phyloP scores from a whole-genome alignment of 1,140 invertebrate genomes.

The Heliconius hewitsoni region DNA sequence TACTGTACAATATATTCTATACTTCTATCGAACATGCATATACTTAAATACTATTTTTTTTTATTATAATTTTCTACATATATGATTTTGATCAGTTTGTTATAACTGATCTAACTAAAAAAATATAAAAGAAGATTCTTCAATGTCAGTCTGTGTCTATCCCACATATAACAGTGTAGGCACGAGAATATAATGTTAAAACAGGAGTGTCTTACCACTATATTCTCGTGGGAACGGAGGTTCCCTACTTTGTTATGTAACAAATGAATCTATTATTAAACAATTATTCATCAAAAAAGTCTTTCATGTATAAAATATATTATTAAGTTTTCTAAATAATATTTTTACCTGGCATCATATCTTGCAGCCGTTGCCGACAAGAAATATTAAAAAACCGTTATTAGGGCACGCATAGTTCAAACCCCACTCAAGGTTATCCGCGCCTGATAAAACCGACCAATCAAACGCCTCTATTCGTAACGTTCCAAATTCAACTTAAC shows the following conservation, averaged over 20 bases:
- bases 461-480: slow-evolving; percentile 56
- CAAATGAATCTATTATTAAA: too few species aligned
- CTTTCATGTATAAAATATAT: background rate
- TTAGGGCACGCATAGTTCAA: slow-evolving; percentile 58
- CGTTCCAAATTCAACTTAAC: slow-evolving; percentile 56
- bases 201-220: too few species aligned
- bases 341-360: slow-evolving; percentile 30
- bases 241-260: too few species aligned
- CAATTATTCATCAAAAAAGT: too few species aligned
- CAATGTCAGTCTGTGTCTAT: too few species aligned
- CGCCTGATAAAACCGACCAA: slow-evolving; percentile 76
- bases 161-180: too few species aligned
- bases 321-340: background rate
- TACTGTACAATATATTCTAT: background rate
- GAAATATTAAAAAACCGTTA: slow-evolving; percentile 58
- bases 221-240: too few species aligned
- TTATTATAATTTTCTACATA: background rate
- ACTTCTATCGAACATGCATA: background rate
- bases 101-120: too few species aligned
- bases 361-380: slow-evolving; percentile 23
- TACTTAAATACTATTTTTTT: background rate
- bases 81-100: background rate
- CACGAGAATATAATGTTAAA: too few species aligned
- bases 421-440: slow-evolving; percentile 59
- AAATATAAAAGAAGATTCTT: too few species aligned